Evolutionary conservation across 2,797 vertebrate species (phyloP), one percentile per base, ranked within the genome.

Genomic region (Helostoma temminkii): DNA sequence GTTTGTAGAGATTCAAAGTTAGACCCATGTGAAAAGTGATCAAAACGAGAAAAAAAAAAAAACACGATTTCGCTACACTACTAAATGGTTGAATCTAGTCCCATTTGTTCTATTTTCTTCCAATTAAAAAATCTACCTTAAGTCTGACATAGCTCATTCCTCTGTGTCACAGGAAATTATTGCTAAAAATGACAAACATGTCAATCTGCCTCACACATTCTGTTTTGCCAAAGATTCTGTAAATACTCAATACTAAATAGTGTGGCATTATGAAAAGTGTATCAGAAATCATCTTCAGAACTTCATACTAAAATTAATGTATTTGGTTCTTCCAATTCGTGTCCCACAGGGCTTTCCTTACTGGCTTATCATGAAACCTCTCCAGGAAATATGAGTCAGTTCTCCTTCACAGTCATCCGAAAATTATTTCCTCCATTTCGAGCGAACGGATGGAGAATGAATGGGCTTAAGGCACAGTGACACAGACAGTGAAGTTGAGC

Each of bases 371-470:
- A 1, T 62, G 62, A 74, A 73, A 50, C 69, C 58, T 81, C 72
- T 85, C 66, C 57, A 50, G 89, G 86, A 89, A 90, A 86, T 57
- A 81, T 90, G 92, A 91, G 45, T 88, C 90, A 84, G 25, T 81
- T 73, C 59, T 45, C 59, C 10, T 2, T 39, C 30, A 60, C 55
- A 71, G 64, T 74, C 68, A 81, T 77, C 55, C 7, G 30, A 30
- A 30, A 30, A 30, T 30, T 30, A 22, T 16, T 22, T 59, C 28
- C 8, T 8, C 6, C 22, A 26, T 6, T 39, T 28, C 28, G 2
- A 32, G 1, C 6, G 34, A 14, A 36, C 4, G 3, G 34, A 15
- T 36, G 12, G 14, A 14, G 14, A 37, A 37, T 37, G 2, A 37
- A 37, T 6, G 14, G 15, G 30, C 7, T 30, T 30, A 9, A 30